Evolutionary conservation across 1,140 invertebrate species (phyloP).

Genomic region (Platyscapa corneri): DNA sequence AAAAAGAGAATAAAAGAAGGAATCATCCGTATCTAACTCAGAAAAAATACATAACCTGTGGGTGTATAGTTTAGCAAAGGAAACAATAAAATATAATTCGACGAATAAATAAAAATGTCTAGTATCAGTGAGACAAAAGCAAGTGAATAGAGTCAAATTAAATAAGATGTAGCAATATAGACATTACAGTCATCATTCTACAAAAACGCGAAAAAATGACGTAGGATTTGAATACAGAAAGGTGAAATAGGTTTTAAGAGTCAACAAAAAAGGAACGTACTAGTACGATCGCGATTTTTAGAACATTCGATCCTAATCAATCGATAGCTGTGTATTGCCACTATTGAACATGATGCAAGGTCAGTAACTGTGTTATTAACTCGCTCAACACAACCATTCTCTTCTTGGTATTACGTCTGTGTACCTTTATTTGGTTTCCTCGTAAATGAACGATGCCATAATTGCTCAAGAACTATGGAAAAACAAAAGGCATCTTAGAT

Average conservation of each 20-base stretch:
- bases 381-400: neutral
- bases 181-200: neutral
- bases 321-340: neutral
- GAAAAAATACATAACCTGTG: neutral
- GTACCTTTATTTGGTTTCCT: too few relatives aligned
- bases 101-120: neutral
- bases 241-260: neutral
- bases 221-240: neutral
- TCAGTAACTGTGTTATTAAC: neutral
- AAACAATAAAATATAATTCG: neutral
- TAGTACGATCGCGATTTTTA: neutral
- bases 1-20: neutral
- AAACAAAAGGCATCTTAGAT: neutral
- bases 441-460: neutral
- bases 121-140: neutral
- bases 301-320: conserved; percentile 30
- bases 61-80: neutral
- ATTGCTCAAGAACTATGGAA: neutral
- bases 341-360: neutral
- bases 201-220: neutral
- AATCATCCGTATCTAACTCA: too few relatives aligned
- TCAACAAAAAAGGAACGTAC: neutral
- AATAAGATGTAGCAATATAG: neutral
- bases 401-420: neutral
- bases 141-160: neutral